A percentile compares a stretch with the other conserved stretches of the same genome.
These are phyloP conservation scores for Engraulis encrasicolus DNA, from an alignment of 2,113 vertebrate species.

Conservation along the genomic window DNA sequence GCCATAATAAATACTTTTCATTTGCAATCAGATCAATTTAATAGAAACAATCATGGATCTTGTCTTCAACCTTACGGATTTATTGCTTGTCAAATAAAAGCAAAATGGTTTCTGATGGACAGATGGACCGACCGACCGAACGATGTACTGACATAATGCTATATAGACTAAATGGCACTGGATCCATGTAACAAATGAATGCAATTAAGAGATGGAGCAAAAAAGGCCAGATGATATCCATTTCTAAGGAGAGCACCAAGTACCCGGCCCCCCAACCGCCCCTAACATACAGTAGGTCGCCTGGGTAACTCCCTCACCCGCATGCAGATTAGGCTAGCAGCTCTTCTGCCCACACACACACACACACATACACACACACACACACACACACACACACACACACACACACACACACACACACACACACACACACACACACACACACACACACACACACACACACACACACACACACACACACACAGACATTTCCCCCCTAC, in stretches of 20 bases:
- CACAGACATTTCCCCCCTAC: conserved; percentile 58
- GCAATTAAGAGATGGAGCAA: conserved; percentile 68
- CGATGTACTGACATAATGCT: too few relatives aligned
- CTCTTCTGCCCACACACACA: conserved; percentile 47
- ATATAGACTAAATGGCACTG: too few relatives aligned
- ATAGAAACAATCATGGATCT: too few relatives aligned
- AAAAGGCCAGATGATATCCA: conserved; percentile 73
- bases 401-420: not conserved
- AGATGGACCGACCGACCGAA: too few relatives aligned
- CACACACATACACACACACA: not conserved
- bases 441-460: not conserved
- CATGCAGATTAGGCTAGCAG: conserved; percentile 73
- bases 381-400: not conserved
- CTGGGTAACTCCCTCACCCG: conserved; percentile 73
- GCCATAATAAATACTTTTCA: too few relatives aligned
- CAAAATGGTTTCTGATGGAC: too few relatives aligned
- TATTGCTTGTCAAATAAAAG: too few relatives aligned
- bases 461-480: not conserved
- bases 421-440: not conserved
- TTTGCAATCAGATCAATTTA: too few relatives aligned
- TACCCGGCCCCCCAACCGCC: conserved; percentile 55
- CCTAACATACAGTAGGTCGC: conserved; percentile 73
- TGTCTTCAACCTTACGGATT: too few relatives aligned
- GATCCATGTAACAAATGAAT: conserved; percentile 63
- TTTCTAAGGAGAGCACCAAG: conserved; percentile 74